Base-by-base conservation (phyloP, 1,140 invertebrate species). In the Listronotus oregonensis region DNA sequence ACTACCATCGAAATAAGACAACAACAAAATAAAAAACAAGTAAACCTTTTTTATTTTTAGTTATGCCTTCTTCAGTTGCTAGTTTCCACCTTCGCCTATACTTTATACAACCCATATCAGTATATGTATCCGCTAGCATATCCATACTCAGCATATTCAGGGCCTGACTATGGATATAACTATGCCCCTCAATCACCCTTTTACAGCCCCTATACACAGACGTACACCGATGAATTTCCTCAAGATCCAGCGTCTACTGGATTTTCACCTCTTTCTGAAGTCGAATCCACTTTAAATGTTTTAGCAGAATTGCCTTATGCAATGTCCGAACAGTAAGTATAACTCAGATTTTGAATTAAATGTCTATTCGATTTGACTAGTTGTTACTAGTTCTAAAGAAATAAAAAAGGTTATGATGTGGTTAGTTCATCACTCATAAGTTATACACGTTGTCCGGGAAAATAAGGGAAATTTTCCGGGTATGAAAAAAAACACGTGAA, bases 241-340 rank as follows among this genome's bases (percentile, higher is more conserved):
- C 43, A 66, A 32, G 67, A 71, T 59, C 32, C 51, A 42, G 55
- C 42, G 27, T 14, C 43, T 12, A 55, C 58, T 15, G 40, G 65
- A n/a, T 66, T 66, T 50, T 40, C 67, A 47, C 18, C 64, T 0
- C 32, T 60, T 14, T 58, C 70, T 5, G 55, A 67, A 12, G 18
- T 46, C 10, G 42, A 71, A 21, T 68, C 69, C 21, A 71, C 69
- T 12, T 56, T 77, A 10, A 74, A 77, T 50, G 46, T 77, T 10
- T 21, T 77, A 10, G 71, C 73, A 8, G 72, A 77, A 71, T 37
- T 68, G 14, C 75, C 75, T 10, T 69, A 72, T 62, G 21, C 65
- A 0, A 71, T 77, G 32, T 63, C 67, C 12, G 73, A 67, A 31
- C 64, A 63, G 11, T 77, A 54, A 34, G 60, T 54, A 27, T 3